These are phyloP conservation scores for Amazona vittata DNA, from an alignment of 2,113 vertebrate genomes.

Conservation along the genomic window DNA sequence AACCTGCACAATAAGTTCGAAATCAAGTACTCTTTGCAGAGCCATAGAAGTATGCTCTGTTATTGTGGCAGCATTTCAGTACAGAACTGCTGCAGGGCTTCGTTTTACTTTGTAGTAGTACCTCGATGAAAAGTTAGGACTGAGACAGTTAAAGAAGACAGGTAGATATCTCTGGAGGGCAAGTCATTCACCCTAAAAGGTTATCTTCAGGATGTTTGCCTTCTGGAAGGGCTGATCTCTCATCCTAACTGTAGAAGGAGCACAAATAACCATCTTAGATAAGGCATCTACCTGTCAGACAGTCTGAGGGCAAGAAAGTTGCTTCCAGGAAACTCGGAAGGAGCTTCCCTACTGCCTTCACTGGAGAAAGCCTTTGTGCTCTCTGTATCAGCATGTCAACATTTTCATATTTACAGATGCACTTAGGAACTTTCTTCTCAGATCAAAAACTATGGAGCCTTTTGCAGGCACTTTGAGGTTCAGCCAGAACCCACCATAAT, in stretches of 20 bases:
- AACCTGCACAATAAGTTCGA: neutral
- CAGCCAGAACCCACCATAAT: neutral
- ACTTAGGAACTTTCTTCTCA: neutral
- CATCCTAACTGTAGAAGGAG: neutral
- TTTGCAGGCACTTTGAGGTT: neutral
- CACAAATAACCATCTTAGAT: neutral
- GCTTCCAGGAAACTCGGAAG: neutral
- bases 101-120: neutral
- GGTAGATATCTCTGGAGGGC: neutral
- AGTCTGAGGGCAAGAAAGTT: neutral
- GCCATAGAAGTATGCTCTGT: neutral
- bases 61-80: neutral
- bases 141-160: neutral
- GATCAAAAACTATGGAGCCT: neutral
- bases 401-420: neutral
- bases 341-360: neutral
- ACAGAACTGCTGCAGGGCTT: neutral
- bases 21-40: neutral
- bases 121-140: neutral
- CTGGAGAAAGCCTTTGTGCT: neutral
- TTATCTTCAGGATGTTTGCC: neutral
- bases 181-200: constrained; percentile 15
- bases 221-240: neutral
- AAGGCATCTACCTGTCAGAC: neutral
- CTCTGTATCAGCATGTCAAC: neutral